Base-by-base conservation (phyloP, 2,113 vertebrate genomes). In the Solea senegalensis region DNA sequence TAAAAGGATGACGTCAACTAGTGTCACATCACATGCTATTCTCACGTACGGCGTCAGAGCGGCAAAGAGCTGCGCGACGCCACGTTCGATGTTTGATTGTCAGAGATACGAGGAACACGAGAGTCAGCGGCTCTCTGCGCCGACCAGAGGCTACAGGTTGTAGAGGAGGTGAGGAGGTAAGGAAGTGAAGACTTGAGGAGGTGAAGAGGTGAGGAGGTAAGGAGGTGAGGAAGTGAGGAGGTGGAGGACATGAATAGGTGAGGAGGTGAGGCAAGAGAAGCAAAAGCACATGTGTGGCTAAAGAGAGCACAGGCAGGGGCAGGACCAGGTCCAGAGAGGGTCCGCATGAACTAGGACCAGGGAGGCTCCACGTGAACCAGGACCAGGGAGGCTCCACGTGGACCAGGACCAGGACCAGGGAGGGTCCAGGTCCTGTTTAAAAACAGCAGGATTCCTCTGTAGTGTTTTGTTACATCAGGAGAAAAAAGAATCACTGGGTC, bases 81-180 rank as follows among this genome's bases (percentile, higher is more conserved):
- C 21, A 1, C 21, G 21, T 21, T 21, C 72, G 80, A 89, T 81
- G 82, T 72, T 75, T 91, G 90, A 92, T 91, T 91, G 91, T 92
- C 91, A 88, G 87, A 89, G 74, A 89, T 80, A 83, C 60, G 76
- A 73, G 80, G 71, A 80, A 74, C 74, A 82, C 74, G 84, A 89
- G 84, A 85, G 71, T 68, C 76, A 80, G 64, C 55, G 65, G 78
- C 70, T 69, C 65, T 78, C 66, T 86, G 78, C 80, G 79, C 65
- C 78, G 80, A 83, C 59, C 43, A 75, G 85, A 88, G 85, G 88
- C 77, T 82, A 78, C 82, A 85, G 84, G 81, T 80, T 80, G 71
- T 68, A 76, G 65, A 21, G 1, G 21, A 21, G 21, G 21, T 21
- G 21, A 21, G 21, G 21, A 21, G 21, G 21, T 21, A 21, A 21